These are phyloP conservation scores for Odontamblyopus lacepedii DNA, from an alignment of 2,797 vertebrate genomes.

Conservation along the genomic window DNA sequence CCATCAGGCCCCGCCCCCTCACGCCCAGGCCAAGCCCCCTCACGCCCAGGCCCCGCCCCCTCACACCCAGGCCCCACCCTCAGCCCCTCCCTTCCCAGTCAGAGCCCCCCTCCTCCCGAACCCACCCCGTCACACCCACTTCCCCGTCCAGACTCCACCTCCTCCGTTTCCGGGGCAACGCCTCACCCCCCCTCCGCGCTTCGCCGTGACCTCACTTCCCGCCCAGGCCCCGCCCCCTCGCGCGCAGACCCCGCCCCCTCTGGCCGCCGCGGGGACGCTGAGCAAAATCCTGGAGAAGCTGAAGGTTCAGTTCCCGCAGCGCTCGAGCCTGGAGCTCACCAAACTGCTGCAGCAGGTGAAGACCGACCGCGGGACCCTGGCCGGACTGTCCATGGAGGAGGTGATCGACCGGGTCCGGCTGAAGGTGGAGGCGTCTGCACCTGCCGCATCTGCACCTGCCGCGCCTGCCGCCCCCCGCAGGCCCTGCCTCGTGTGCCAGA, in stretches of 20 bases:
- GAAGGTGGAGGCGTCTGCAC: conserved; percentile 53
- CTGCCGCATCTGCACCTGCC: conserved; percentile 2
- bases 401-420: conserved; percentile 83
- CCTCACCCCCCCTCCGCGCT: neutral
- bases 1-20: conserved; percentile 35
- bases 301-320: conserved; percentile 83
- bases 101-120: neutral
- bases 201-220: neutral
- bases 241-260: neutral
- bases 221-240: conserved; percentile 5
- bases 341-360: conserved; percentile 92
- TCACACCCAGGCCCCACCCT: conserved; percentile 37
- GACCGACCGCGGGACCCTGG: conserved; percentile 86
- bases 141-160: neutral
- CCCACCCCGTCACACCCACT: no score
- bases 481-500: conserved; percentile 92
- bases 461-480: conserved; percentile 60
- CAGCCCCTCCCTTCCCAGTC: neutral
- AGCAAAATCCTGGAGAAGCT: conserved; percentile 90
- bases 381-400: conserved; percentile 89
- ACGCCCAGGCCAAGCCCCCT: conserved; percentile 27
- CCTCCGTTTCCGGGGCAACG: neutral
- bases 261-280: conserved; percentile 76
- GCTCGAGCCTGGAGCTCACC: conserved; percentile 85
- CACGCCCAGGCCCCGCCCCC: conserved; percentile 33